phyloP scores from a whole-genome alignment of 2,113 vertebrate species.

The Crotalus horridus region DNA sequence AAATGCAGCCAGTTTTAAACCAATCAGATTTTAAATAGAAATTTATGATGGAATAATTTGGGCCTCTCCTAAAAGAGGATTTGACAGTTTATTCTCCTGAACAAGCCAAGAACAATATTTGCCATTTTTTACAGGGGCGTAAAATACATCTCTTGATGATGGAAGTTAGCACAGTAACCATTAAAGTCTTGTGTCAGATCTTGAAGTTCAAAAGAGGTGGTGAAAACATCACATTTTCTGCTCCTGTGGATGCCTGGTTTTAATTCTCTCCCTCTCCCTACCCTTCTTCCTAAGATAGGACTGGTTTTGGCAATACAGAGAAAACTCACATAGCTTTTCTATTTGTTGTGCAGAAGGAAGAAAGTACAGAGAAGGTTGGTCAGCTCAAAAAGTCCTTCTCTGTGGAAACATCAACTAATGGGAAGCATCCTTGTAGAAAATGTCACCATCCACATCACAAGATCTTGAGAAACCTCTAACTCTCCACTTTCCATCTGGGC shows the following conservation, averaged over 20 bases:
- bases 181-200: not conserved
- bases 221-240: not conserved
- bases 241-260: not conserved
- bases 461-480: not conserved
- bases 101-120: conserved; percentile 1
- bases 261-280: not conserved
- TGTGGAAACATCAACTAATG: conserved; percentile 15
- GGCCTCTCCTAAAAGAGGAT: not conserved
- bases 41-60: not conserved
- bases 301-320: not conserved
- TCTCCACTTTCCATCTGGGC: not conserved
- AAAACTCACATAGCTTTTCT: not conserved
- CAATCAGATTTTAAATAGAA: not conserved
- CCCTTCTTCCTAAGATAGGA: not conserved
- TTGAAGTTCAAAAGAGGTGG: not conserved
- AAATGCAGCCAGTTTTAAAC: not conserved
- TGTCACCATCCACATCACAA: conserved; percentile 11
- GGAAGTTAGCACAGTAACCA: not conserved
- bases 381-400: conserved; percentile 4
- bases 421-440: conserved; percentile 23
- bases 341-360: conserved; percentile 1
- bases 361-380: not conserved
- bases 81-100: not conserved
- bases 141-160: not conserved
- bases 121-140: not conserved